Percentiles rank a stretch among this genome's conserved stretches.
These are phyloP conservation scores for Caenorhabditis macrosperma DNA, from an alignment of 2,888 invertebrate genomes.

Conservation along the genomic window DNA sequence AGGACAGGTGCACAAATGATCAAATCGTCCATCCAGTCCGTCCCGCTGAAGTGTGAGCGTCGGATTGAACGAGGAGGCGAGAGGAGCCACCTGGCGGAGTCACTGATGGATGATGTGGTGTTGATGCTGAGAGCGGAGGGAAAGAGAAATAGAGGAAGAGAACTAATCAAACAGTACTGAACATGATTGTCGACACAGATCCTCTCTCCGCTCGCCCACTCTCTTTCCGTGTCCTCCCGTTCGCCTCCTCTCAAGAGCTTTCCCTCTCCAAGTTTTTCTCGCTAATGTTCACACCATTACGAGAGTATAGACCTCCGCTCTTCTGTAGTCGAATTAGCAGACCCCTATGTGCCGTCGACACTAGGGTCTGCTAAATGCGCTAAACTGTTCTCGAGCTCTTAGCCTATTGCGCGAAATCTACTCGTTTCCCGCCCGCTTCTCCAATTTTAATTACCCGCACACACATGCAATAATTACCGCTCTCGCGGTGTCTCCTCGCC, in stretches of 20 bases:
- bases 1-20: background rate
- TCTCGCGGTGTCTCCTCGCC: background rate
- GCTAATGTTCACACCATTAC: constrained; percentile 15
- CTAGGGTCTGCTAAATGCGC: no score
- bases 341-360: background rate
- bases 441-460: background rate
- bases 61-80: background rate
- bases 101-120: constrained; percentile 5
- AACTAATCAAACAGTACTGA: constrained; percentile 53
- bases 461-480: background rate
- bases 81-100: constrained; percentile 29
- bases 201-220: background rate
- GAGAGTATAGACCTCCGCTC: background rate
- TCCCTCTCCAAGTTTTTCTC: constrained; percentile 8
- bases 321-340: background rate
- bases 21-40: no score
- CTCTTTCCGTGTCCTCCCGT: constrained; percentile 7
- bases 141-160: background rate
- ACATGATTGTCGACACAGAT: constrained; percentile 22
- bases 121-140: constrained; percentile 2
- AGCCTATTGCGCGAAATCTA: background rate
- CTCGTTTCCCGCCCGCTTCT: background rate
- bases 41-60: background rate
- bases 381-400: no score
- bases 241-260: constrained; percentile 24